phyloP scores from a whole-genome alignment of 2,888 invertebrate species.

The Odontocerum albicorne region DNA sequence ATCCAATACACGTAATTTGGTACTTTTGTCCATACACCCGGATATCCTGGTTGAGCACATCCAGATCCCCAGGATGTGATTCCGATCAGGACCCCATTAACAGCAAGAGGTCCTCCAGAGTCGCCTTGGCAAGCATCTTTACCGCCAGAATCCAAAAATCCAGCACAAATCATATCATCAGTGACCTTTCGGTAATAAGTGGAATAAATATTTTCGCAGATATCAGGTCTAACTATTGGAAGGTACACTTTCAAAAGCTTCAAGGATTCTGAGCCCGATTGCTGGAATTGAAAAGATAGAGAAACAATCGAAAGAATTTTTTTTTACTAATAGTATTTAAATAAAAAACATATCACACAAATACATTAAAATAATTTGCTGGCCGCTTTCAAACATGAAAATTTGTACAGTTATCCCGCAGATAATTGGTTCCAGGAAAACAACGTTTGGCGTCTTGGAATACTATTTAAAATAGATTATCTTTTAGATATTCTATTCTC shows the following conservation, averaged over 20 bases:
- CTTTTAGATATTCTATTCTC: no score
- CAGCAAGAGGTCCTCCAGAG: slow-evolving; percentile 61
- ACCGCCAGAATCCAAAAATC: slow-evolving; percentile 43
- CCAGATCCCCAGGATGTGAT: slow-evolving; percentile 62
- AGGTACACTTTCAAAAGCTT: slow-evolving; percentile 48
- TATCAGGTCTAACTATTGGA: slow-evolving; percentile 46
- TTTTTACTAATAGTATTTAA: not conserved
- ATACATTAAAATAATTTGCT: no score
- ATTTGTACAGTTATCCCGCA: not conserved
- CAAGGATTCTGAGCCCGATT: slow-evolving; percentile 44
- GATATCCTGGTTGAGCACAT: slow-evolving; percentile 54
- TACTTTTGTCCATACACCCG: slow-evolving; percentile 61
- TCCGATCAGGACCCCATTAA: slow-evolving; percentile 50
- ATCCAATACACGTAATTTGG: slow-evolving; percentile 49
- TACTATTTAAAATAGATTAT: no score
- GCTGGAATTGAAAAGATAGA: slow-evolving; percentile 42
- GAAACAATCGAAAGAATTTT: not conserved
- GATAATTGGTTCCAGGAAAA: not conserved
- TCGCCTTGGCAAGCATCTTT: slow-evolving; percentile 58
- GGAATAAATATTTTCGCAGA: slow-evolving; percentile 48
- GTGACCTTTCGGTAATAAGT: slow-evolving; percentile 43
- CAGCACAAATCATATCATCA: slow-evolving; percentile 52
- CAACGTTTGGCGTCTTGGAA: not conserved
- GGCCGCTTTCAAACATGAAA: no score
- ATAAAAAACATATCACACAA: no score